Base-by-base conservation (phyloP, 2,888 invertebrate genomes). In the Diarsia brunnea region DNA sequence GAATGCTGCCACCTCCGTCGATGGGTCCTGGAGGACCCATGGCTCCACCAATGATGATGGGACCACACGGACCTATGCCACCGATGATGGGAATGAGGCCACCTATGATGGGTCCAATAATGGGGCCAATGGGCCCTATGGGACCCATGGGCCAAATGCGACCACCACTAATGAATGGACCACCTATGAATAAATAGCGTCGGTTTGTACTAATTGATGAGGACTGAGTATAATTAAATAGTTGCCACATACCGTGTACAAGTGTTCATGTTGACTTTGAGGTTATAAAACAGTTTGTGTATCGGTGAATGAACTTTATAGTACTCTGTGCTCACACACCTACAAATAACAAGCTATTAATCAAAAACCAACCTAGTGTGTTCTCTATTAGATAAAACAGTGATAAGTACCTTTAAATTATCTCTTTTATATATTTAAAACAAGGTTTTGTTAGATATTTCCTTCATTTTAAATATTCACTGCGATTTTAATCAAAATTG, bases 31-130 rank as follows among this genome's bases (percentile, higher is more conserved):
- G 97, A 80, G 98, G 98, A 16, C 98, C 97, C 3, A 97, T 98
- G 97, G 95, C 95, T 27, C 98, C 97, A 89, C 98, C 98, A 0
- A 98, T 98, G 98, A 98, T 98, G 97, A 98, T 98, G 97, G 97
- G 98, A 85, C 98, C 98, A 2, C 98, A 98, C 31, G 98, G 98
- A 71, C 98, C 98, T 10, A 98, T 98, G 97, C 98, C 98, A 96
- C 98, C 98, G 7, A 97, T 97, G 92, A 98, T 98, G 97, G 97
- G 89, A 83, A 97, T 97, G 90, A 96, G 97, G 63, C 97, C 97
- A 47, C 97, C 97, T 79, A 98, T 97, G 90, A 97, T 98, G 97
- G 98, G 98, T 4, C 97, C 97, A 3, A 84, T 94, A 47, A 95
- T 96, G 95, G 96, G 96, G 38, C 95, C 95, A 43, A 97, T 97